These are phyloP conservation scores for Orchesella flavescens DNA, from an alignment of 2,888 invertebrate species.

Conservation along the genomic window DNA sequence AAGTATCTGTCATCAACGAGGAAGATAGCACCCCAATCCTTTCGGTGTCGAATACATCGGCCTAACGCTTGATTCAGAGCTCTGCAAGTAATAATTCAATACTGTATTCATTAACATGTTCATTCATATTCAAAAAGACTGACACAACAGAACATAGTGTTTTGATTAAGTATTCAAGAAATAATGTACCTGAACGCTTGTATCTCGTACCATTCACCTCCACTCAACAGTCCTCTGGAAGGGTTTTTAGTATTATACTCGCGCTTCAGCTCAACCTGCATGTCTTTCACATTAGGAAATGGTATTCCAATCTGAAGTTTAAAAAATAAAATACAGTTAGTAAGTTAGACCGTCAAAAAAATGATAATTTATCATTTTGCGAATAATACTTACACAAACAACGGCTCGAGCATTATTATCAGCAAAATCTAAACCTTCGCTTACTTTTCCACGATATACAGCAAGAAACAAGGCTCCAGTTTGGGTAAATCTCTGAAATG, in stretches of 20 bases:
- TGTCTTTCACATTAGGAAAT: conserved; percentile 80
- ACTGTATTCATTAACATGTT: background rate
- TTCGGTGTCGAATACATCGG: conserved; percentile 83
- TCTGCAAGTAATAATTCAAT: conserved; percentile 74
- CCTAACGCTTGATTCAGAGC: conserved; percentile 89
- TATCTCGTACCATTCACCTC: conserved; percentile 81
- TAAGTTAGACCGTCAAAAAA: no score
- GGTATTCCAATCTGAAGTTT: conserved; percentile 82
- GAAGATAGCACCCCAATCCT: conserved; percentile 88
- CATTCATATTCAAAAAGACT: no score
- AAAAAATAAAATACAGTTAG: no score
- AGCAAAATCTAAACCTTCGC: conserved; percentile 88
- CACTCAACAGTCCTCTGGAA: conserved; percentile 77
- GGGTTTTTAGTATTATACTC: conserved; percentile 80
- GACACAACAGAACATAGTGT: no score
- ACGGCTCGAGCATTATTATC: conserved; percentile 87
- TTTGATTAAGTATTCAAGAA: no score
- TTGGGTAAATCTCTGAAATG: background rate
- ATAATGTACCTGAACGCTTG: conserved; percentile 80
- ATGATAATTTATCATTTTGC: conserved; percentile 1
- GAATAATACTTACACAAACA: conserved; percentile 77
- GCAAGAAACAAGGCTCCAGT: conserved; percentile 83
- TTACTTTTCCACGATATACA: conserved; percentile 86
- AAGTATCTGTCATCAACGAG: conserved; percentile 81
- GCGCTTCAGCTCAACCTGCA: conserved; percentile 80